Percentiles rank a stretch among this genome's conserved stretches.
phyloP scores from a whole-genome alignment of 2,113 vertebrate genomes.

The Colinus virginianus region DNA sequence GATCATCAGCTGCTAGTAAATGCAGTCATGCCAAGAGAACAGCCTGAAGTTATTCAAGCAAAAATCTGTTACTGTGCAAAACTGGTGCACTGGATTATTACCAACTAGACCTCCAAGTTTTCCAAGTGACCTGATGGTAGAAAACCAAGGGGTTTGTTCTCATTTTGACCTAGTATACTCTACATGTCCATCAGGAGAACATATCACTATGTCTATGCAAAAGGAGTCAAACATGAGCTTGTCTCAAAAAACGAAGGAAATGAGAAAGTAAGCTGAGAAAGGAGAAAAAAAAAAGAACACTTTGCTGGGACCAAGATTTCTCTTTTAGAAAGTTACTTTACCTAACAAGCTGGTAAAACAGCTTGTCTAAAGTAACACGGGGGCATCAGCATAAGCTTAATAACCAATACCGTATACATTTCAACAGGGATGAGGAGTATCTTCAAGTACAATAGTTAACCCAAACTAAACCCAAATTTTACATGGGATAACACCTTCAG shows the following conservation, averaged over 20 bases:
- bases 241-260: not conserved
- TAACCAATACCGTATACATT: slow-evolving; percentile 17
- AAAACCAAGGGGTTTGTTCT: slow-evolving; percentile 14
- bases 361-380: not conserved
- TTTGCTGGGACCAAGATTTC: slow-evolving; percentile 25
- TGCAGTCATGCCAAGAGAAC: slow-evolving; percentile 57
- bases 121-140: not conserved
- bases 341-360: not conserved
- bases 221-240: slow-evolving; percentile 34
- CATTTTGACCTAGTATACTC: slow-evolving; percentile 19
- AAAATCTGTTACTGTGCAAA: slow-evolving; percentile 49
- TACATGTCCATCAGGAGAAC: slow-evolving; percentile 52
- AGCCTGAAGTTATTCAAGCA: slow-evolving; percentile 60
- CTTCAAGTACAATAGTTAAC: slow-evolving; percentile 59
- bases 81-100: slow-evolving; percentile 44
- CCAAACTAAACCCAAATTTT: slow-evolving; percentile 71
- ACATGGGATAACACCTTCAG: slow-evolving; percentile 49
- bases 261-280: not conserved
- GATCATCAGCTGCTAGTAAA: slow-evolving; percentile 54
- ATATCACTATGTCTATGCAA: slow-evolving; percentile 20
- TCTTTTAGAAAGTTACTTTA: not conserved
- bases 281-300: not conserved
- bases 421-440: slow-evolving; percentile 56
- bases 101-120: slow-evolving; percentile 35
- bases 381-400: not conserved